Percentiles rank a stretch among this genome's conserved stretches.
These are phyloP conservation scores for Gymnorhina tibicen DNA, from an alignment of 2,113 vertebrate genomes.

Conservation along the genomic window DNA sequence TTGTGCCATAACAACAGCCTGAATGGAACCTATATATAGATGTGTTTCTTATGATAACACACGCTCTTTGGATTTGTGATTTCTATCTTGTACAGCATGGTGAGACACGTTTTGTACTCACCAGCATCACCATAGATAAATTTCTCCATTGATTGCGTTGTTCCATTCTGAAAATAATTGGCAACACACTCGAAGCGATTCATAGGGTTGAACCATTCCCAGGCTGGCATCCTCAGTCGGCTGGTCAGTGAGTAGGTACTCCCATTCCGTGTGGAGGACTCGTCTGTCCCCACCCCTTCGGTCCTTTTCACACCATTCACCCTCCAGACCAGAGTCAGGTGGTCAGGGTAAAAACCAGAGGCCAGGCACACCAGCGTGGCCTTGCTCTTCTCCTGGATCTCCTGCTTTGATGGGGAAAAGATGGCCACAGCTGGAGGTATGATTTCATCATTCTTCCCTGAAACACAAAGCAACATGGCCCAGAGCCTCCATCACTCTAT, in stretches of 20 bases:
- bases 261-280: fast-evolving
- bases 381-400: constrained; percentile 63
- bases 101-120: neutral
- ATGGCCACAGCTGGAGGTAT: constrained; percentile 65
- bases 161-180: constrained; percentile 44
- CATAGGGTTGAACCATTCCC: constrained; percentile 59
- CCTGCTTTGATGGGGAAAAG: constrained; percentile 70
- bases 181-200: constrained; percentile 73
- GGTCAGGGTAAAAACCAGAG: constrained; percentile 84
- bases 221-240: constrained; percentile 70
- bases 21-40: neutral
- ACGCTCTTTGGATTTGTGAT: neutral
- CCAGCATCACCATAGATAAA: neutral
- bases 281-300: constrained; percentile 70
- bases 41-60: neutral
- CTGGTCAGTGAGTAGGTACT: constrained; percentile 77
- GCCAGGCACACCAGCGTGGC: constrained; percentile 86
- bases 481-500: neutral
- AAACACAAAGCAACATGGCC: neutral
- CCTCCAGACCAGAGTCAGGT: constrained; percentile 79
- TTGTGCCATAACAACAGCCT: neutral
- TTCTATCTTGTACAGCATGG: neutral
- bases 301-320: neutral
- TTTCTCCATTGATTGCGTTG: fast-evolving
- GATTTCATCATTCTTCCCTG: neutral